phyloP scores from a whole-genome alignment of 2,888 invertebrate species.

The Agrotis ipsilon region DNA sequence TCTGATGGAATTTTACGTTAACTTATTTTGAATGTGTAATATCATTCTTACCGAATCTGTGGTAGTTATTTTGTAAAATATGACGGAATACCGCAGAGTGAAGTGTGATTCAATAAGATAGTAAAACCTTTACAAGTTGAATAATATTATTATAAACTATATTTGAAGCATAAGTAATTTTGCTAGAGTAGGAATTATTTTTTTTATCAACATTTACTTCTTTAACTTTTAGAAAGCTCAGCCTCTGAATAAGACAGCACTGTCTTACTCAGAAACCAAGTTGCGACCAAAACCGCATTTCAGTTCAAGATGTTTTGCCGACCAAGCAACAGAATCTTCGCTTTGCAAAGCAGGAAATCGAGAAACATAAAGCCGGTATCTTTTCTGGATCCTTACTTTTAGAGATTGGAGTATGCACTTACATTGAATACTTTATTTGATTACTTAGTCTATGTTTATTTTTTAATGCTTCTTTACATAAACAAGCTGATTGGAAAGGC shows the following conservation, averaged over 20 bases:
- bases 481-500: no score
- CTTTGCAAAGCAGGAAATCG: constrained; percentile 46
- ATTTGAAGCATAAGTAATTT: no score
- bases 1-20: no score
- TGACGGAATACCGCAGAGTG: no score
- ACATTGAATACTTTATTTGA: background rate
- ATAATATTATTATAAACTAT: no score
- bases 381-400: constrained; percentile 8
- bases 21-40: no score
- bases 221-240: background rate
- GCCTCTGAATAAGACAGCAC: constrained; percentile 41
- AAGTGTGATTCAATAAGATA: no score
- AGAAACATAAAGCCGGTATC: constrained; percentile 20
- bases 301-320: constrained; percentile 50
- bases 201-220: constrained; percentile 3
- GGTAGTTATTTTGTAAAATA: no score
- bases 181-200: background rate
- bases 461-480: no score
- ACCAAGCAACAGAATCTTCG: constrained; percentile 33
- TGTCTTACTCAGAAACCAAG: constrained; percentile 54
- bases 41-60: no score
- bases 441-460: background rate
- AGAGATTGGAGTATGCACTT: constrained; percentile 32
- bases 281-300: constrained; percentile 59
- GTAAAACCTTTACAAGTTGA: no score